A percentile compares a stretch with the other conserved stretches of the same genome.
Conservation (phyloP, 2,113 vertebrate genomes). For the Pogonocichla stellata region DNA sequence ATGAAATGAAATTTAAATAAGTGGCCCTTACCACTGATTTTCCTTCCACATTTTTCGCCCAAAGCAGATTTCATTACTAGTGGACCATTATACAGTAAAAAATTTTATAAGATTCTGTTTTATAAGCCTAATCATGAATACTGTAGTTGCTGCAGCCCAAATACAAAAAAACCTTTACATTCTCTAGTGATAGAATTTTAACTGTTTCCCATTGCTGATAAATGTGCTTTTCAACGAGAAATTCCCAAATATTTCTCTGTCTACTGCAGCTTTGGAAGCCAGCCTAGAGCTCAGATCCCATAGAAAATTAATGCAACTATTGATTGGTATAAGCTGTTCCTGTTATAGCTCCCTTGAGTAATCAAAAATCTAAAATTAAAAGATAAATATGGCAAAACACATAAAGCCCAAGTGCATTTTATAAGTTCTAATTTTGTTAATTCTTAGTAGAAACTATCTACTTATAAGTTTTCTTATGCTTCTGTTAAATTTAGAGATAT, state of each 20-base stretch:
- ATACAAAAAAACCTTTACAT: not conserved
- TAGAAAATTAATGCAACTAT: not conserved
- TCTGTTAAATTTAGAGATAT: not conserved
- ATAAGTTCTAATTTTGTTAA: not conserved
- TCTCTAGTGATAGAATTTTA: not conserved
- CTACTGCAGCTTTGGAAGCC: not conserved
- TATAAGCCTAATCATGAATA: not conserved
- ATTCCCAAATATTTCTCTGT: not conserved
- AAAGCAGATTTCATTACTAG: not conserved
- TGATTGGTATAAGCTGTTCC: not conserved
- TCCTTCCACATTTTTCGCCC: not conserved
- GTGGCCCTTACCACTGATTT: not conserved
- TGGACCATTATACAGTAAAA: not conserved
- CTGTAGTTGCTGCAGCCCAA: not conserved
- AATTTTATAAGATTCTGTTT: not conserved
- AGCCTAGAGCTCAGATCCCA: not conserved
- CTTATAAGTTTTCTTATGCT: not conserved
- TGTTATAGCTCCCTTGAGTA: not conserved
- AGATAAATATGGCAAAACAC: not conserved
- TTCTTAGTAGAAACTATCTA: not conserved
- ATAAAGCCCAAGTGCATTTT: not conserved
- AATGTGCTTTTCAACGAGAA: not conserved
- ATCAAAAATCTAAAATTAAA: not conserved
- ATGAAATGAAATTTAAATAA: not conserved
- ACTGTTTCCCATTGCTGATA: not conserved